Conservation (phyloP, 2,888 invertebrate genomes). For the Parnassius orleans region DNA sequence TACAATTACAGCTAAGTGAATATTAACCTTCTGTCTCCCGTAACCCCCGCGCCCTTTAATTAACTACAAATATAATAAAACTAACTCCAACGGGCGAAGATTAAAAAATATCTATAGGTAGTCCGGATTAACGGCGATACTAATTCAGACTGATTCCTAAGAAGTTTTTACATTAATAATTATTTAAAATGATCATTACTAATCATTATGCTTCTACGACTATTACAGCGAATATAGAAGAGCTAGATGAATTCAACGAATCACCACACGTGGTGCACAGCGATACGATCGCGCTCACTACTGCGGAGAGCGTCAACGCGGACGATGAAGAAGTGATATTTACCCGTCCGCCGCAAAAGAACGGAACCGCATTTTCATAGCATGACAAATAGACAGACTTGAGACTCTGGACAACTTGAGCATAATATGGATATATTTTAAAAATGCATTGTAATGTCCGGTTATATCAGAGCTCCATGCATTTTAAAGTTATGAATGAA, state of each 20-base stretch:
- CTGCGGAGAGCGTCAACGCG: constrained; percentile 60
- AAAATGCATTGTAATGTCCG: background rate
- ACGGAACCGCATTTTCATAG: constrained; percentile 66
- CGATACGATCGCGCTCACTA: constrained; percentile 66
- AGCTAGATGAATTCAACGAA: constrained; percentile 94
- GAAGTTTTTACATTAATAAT: too few species aligned
- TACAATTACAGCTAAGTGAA: too few species aligned
- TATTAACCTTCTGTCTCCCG: too few species aligned
- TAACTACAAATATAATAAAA: too few species aligned
- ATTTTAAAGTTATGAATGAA: constrained; percentile 5
- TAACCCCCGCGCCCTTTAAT: too few species aligned
- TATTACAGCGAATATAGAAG: constrained; percentile 84
- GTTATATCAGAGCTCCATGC: background rate
- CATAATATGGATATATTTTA: background rate
- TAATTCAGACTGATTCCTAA: too few species aligned
- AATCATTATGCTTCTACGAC: background rate
- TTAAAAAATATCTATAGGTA: too few species aligned
- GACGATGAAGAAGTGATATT: constrained; percentile 77
- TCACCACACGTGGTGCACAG: constrained; percentile 91
- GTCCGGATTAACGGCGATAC: too few species aligned
- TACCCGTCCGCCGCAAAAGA: constrained; percentile 57
- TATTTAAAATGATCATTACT: too few species aligned
- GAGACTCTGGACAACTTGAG: background rate
- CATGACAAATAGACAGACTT: constrained; percentile 35
- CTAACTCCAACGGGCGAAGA: too few species aligned